A percentile compares a stretch with the other conserved stretches of the same genome.
Conservation (phyloP, 2,113 vertebrate genomes). For the Gymnarchus niloticus region DNA sequence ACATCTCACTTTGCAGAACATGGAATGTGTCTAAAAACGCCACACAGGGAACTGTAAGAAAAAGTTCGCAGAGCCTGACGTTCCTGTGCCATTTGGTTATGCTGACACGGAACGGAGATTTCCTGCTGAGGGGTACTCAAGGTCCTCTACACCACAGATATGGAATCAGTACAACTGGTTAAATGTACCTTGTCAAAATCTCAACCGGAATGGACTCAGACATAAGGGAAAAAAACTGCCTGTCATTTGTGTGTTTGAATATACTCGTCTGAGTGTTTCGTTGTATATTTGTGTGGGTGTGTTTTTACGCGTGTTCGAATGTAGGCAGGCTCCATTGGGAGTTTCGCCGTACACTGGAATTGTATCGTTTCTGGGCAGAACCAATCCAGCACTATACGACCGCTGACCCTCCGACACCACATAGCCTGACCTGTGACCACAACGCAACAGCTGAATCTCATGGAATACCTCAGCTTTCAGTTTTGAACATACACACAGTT, state of each 20-base stretch:
- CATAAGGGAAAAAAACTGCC: background rate
- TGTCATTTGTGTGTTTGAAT: background rate
- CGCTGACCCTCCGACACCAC: background rate
- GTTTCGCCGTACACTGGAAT: conserved; percentile 1
- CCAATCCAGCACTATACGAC: background rate
- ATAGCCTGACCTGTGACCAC: background rate
- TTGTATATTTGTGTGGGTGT: background rate
- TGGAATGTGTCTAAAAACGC: background rate
- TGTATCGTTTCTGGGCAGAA: background rate
- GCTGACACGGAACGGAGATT: background rate
- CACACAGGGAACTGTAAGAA: background rate
- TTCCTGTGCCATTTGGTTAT: background rate
- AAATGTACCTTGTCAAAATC: background rate
- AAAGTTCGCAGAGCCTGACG: background rate
- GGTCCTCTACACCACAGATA: background rate
- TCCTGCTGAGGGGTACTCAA: background rate
- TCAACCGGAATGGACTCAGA: background rate
- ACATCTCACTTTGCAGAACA: background rate
- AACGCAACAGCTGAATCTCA: background rate
- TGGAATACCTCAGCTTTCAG: conserved; percentile 5
- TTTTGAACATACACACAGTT: background rate
- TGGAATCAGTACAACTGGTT: background rate
- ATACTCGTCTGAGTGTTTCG: background rate
- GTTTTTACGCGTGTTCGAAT: too few relatives aligned
- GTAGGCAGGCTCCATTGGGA: background rate